Evolutionary conservation across 2,797 vertebrate species (phyloP).

Genomic region (Atherinosoma microstoma): DNA sequence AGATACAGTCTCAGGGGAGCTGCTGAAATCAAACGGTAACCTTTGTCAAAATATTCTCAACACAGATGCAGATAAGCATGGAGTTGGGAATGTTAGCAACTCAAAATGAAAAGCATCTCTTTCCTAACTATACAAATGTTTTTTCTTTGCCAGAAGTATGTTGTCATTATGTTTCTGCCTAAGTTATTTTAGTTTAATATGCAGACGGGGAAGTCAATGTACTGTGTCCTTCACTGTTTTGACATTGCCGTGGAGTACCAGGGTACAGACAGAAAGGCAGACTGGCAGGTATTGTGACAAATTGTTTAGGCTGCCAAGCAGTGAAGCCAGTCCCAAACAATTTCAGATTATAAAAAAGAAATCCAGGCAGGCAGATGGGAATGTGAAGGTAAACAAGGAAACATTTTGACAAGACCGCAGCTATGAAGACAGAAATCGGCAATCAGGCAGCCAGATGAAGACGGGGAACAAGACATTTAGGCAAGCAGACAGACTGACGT

Average conservation of each 20-base stretch:
- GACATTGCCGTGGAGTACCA: conserved; percentile 61
- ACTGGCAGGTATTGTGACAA: conserved; percentile 69
- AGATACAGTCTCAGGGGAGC: conserved; percentile 9
- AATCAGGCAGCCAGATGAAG: conserved; percentile 11
- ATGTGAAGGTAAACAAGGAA: conserved; percentile 51
- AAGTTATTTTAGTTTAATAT: conserved; percentile 58
- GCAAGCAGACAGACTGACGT: background rate
- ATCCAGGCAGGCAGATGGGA: conserved; percentile 48
- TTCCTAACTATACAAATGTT: conserved; percentile 41
- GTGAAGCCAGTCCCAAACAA: conserved; percentile 17
- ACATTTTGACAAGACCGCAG: conserved; percentile 46
- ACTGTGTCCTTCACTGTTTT: conserved; percentile 60
- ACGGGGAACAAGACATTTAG: conserved; percentile 19
- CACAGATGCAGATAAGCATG: conserved; percentile 29
- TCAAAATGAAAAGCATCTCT: conserved; percentile 33
- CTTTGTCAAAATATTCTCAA: conserved; percentile 37
- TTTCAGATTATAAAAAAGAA: conserved; percentile 37
- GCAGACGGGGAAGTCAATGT: conserved; percentile 45
- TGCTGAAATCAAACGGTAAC: conserved; percentile 34
- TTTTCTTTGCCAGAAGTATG: conserved; percentile 28
- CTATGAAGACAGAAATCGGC: conserved; percentile 30
- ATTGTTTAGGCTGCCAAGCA: conserved; percentile 34
- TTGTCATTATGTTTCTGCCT: conserved; percentile 34
- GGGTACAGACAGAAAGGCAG: conserved; percentile 48
- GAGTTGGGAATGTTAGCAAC: conserved; percentile 30